These are phyloP conservation scores for Pristionchus maxplancki DNA, from an alignment of 2,888 invertebrate species.

Conservation along the genomic window DNA sequence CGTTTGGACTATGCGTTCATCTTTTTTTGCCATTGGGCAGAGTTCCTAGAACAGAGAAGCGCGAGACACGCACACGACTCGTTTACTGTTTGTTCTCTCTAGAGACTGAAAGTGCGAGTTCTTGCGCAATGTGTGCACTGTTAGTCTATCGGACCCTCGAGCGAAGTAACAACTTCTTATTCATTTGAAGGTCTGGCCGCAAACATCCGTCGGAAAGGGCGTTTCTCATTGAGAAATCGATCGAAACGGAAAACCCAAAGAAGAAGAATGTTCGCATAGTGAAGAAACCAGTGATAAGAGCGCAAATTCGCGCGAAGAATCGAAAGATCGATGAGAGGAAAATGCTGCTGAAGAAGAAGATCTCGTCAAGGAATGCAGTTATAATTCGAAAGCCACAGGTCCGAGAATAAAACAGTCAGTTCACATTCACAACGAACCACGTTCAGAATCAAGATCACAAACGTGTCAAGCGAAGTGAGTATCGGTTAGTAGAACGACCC, in stretches of 20 bases:
- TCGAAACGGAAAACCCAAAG: neutral
- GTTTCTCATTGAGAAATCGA: neutral
- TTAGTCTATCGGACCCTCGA: neutral
- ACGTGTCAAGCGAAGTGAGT: conserved; percentile 63
- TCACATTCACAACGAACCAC: too few species aligned
- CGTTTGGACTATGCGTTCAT: neutral
- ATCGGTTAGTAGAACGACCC: conserved; percentile 57
- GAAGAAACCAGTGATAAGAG: neutral
- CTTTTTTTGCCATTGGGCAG: neutral
- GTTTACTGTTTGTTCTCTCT: neutral
- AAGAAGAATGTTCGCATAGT: neutral
- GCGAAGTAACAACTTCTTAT: neutral
- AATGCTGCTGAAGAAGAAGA: neutral
- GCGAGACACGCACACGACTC: neutral
- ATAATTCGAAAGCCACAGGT: neutral
- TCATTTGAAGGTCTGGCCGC: neutral
- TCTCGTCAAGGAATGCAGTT: neutral
- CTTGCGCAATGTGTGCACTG: conserved; percentile 12
- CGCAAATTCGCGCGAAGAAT: neutral
- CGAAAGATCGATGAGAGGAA: conserved; percentile 18
- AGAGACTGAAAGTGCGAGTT: neutral
- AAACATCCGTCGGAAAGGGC: neutral
- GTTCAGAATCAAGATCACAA: neutral
- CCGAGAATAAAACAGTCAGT: neutral
- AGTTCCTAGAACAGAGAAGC: neutral